Conservation (phyloP, 92 coral and sea anemone species). For the Siderastrea radians region DNA sequence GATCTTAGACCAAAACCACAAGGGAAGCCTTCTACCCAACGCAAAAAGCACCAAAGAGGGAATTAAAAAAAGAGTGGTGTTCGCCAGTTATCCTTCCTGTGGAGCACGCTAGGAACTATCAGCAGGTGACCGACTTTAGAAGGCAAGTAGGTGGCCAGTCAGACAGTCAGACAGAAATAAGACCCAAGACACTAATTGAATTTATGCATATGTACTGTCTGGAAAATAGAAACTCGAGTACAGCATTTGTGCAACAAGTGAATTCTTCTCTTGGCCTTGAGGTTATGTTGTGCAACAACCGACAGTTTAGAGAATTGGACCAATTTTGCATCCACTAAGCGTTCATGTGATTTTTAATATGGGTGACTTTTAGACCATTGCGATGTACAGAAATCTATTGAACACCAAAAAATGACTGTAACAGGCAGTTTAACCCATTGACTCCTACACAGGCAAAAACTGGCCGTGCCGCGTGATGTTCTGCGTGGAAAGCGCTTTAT, state of each 20-base stretch:
- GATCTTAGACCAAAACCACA: no score
- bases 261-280: background rate
- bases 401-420: background rate
- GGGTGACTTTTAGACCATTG: background rate
- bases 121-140: slow-evolving; percentile 16
- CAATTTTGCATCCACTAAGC: slow-evolving; percentile 15
- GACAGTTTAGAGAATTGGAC: background rate
- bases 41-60: no score
- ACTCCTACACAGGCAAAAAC: no score
- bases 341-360: background rate
- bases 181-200: background rate
- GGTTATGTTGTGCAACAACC: background rate
- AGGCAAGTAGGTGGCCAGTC: background rate
- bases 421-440: no score
- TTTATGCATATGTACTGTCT: background rate
- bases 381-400: background rate
- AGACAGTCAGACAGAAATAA: background rate
- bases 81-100: background rate
- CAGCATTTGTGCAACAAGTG: background rate
- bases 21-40: no score
- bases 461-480: no score
- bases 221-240: background rate
- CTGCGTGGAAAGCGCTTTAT: no score
- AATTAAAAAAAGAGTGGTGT: background rate
- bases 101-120: slow-evolving; percentile 1